Conservation (phyloP, 2,797 vertebrate genomes). For the Otolemur crassicaudatus region DNA sequence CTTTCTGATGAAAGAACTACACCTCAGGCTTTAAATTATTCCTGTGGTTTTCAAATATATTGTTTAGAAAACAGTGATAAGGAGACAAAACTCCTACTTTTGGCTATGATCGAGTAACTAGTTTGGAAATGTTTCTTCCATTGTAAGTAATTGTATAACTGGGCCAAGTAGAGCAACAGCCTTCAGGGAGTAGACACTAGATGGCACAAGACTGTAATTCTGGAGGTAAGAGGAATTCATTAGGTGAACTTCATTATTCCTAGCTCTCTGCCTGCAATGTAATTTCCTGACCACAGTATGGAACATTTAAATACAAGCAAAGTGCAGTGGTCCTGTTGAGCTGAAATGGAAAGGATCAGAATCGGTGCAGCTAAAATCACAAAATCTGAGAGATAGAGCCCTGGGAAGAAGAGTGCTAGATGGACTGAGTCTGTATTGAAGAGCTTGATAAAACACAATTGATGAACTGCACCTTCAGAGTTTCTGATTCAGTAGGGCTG, state of each 20-base stretch:
- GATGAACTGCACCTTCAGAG: background rate
- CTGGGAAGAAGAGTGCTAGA: background rate
- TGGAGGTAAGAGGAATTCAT: background rate
- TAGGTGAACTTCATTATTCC: background rate
- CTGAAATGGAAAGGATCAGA: background rate
- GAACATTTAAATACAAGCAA: background rate
- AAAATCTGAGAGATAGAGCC: background rate
- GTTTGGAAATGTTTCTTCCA: background rate
- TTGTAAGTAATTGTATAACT: slow-evolving; percentile 27
- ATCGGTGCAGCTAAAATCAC: background rate
- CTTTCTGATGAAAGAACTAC: background rate
- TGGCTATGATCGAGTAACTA: slow-evolving; percentile 17
- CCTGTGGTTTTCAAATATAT: slow-evolving; percentile 28
- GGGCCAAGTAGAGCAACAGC: background rate
- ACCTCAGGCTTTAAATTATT: slow-evolving; percentile 51
- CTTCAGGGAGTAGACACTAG: background rate
- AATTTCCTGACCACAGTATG: background rate
- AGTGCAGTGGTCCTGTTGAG: background rate
- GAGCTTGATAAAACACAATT: background rate
- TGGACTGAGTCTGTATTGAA: background rate
- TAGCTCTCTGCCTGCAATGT: background rate
- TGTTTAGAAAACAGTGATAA: slow-evolving; percentile 28
- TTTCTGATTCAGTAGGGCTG: slow-evolving; percentile 19
- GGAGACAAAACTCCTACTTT: slow-evolving; percentile 21
- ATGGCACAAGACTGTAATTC: background rate